phyloP scores from a whole-genome alignment of 2,113 vertebrate genomes.

The Carollia perspicillata region DNA sequence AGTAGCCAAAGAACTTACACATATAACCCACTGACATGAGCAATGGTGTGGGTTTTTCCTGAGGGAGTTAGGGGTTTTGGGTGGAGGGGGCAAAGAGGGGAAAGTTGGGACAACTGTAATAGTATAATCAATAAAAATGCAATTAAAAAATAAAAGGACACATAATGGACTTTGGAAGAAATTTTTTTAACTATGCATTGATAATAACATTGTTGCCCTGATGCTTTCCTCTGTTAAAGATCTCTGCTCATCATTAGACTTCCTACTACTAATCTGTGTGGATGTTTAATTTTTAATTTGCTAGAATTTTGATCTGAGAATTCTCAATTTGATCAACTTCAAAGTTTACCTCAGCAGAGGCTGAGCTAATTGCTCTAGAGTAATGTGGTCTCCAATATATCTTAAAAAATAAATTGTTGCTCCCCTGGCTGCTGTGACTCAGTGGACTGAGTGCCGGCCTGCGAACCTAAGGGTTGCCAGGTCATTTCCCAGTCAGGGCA shows the following conservation, averaged over 20 bases:
- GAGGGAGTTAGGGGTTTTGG: too few species aligned
- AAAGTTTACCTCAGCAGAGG: conserved; percentile 41
- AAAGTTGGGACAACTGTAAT: too few species aligned
- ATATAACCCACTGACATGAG: too few species aligned
- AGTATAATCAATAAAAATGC: too few species aligned
- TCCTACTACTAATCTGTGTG: neutral
- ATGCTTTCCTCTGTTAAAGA: conserved; percentile 5
- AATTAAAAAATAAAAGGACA: neutral
- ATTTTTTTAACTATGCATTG: neutral
- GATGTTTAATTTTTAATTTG: conserved; percentile 55
- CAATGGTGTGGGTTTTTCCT: too few species aligned
- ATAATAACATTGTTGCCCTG: neutral
- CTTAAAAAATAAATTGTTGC: neutral
- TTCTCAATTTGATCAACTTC: conserved; percentile 25
- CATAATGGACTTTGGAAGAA: neutral
- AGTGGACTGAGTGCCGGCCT: too few species aligned
- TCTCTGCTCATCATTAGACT: neutral
- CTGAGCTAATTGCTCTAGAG: conserved; percentile 57
- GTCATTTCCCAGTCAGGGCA: too few species aligned
- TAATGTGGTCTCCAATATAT: conserved; percentile 37
- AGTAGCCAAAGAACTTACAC: too few species aligned
- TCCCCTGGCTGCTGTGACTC: too few species aligned
- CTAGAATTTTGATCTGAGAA: conserved; percentile 33
- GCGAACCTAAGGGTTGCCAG: too few species aligned
- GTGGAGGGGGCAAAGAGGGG: too few species aligned